A percentile compares a stretch with the other conserved stretches of the same genome.
Conservation (phyloP, 2,797 vertebrate genomes). For the Momotus momota region DNA sequence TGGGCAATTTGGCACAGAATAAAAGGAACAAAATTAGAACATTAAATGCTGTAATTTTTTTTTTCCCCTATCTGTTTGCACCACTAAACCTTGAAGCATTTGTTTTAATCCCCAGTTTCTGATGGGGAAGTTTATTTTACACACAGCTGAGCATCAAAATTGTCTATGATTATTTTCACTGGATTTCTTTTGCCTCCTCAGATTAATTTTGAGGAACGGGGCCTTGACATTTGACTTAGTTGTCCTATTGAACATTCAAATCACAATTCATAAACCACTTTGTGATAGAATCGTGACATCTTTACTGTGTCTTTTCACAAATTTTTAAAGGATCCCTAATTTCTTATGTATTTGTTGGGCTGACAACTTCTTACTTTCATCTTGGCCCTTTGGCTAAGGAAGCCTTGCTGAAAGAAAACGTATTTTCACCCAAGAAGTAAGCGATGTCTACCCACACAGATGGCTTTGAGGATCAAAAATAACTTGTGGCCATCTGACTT, state of each 20-base stretch:
- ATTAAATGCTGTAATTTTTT: conserved; percentile 13
- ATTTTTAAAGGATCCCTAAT: not conserved
- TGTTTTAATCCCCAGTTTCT: conserved; percentile 48
- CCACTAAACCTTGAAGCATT: conserved; percentile 19
- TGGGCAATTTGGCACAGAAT: conserved; percentile 14
- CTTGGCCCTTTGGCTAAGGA: not conserved
- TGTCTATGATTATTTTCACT: not conserved
- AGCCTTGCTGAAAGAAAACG: not conserved
- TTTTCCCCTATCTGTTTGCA: conserved; percentile 36
- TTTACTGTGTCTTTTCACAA: not conserved
- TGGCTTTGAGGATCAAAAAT: not conserved
- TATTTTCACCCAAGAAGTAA: not conserved
- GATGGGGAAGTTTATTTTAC: conserved; percentile 41
- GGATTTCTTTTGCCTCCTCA: not conserved
- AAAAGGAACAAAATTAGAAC: conserved; percentile 52
- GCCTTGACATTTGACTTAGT: not conserved
- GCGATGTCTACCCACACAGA: not conserved
- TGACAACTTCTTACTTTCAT: not conserved
- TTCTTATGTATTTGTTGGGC: not conserved
- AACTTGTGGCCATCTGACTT: not conserved
- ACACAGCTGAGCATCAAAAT: not conserved
- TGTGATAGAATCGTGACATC: not conserved
- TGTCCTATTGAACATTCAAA: not conserved
- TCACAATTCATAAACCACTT: not conserved
- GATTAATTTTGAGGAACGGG: not conserved